A percentile compares a stretch with the other conserved stretches of the same genome.
Evolutionary conservation across 2,888 invertebrate genomes (phyloP).

Genomic region (Ichneumoninae sp.): DNA sequence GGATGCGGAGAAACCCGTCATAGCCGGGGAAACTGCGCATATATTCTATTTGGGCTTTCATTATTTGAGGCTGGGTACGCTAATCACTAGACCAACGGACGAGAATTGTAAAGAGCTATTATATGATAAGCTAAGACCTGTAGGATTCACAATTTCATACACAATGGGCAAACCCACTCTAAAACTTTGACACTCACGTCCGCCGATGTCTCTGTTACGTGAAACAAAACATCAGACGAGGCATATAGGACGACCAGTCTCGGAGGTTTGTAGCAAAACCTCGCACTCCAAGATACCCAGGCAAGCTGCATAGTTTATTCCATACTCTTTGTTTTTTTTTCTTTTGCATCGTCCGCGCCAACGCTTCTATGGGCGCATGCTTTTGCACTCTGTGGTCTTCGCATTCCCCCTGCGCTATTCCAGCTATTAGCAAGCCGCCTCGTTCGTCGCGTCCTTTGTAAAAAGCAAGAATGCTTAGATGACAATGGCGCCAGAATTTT

Average conservation of each 20-base stretch:
- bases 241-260: background rate
- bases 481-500: conserved; percentile 1
- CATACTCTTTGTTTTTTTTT: background rate
- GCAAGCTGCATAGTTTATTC: background rate
- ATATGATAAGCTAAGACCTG: background rate
- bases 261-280: background rate
- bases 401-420: background rate
- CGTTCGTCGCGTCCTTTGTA: conserved; percentile 30
- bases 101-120: background rate
- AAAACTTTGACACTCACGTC: background rate
- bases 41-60: no score
- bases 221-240: conserved; percentile 22
- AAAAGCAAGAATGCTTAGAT: conserved; percentile 34
- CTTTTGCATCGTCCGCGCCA: background rate
- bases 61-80: no score
- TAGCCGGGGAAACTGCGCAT: no score
- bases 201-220: background rate
- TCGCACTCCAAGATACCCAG: background rate
- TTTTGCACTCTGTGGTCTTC: conserved; percentile 11
- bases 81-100: no score
- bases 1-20: no score
- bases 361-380: background rate
- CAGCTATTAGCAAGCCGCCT: conserved; percentile 26
- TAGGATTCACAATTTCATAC: background rate
- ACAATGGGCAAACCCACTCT: background rate